Percentiles rank a stretch among this genome's conserved stretches.
Conservation (phyloP, 2,888 invertebrate species). For the Aradus depressus region DNA sequence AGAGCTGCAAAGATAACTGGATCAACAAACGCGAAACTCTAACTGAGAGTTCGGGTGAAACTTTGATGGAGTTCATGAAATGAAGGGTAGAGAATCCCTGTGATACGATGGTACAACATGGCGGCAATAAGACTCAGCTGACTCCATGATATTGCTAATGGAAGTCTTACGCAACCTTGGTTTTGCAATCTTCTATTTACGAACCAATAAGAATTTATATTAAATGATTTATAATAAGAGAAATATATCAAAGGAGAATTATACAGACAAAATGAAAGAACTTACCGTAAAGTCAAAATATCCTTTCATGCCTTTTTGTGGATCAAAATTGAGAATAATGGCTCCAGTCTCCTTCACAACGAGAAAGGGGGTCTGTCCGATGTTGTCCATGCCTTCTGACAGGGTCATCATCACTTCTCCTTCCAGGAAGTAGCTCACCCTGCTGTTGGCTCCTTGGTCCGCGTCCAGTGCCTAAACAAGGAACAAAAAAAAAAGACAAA, state of each 20-base stretch:
- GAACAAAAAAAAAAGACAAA: constrained; percentile 1
- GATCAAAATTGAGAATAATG: constrained; percentile 83
- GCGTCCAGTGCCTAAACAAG: constrained; percentile 56
- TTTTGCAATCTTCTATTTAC: too few species aligned
- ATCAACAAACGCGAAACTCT: too few species aligned
- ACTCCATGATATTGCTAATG: too few species aligned
- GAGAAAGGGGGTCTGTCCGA: constrained; percentile 68
- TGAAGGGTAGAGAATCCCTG: too few species aligned
- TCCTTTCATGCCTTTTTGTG: constrained; percentile 92
- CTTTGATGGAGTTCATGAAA: too few species aligned
- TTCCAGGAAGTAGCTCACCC: constrained; percentile 62
- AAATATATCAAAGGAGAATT: neutral
- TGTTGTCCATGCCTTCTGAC: constrained; percentile 72
- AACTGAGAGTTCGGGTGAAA: too few species aligned
- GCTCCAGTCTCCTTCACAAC: constrained; percentile 72
- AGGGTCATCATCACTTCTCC: constrained; percentile 72
- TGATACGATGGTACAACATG: too few species aligned
- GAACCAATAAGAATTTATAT: too few species aligned
- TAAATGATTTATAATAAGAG: too few species aligned
- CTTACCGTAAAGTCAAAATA: constrained; percentile 82
- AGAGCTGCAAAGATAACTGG: too few species aligned
- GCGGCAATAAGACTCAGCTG: too few species aligned
- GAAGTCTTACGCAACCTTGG: too few species aligned
- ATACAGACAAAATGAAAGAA: neutral
- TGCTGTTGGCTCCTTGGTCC: constrained; percentile 64